These are phyloP conservation scores for Hydrotaea diabolus DNA, from an alignment of 2,888 invertebrate genomes.

Conservation along the genomic window DNA sequence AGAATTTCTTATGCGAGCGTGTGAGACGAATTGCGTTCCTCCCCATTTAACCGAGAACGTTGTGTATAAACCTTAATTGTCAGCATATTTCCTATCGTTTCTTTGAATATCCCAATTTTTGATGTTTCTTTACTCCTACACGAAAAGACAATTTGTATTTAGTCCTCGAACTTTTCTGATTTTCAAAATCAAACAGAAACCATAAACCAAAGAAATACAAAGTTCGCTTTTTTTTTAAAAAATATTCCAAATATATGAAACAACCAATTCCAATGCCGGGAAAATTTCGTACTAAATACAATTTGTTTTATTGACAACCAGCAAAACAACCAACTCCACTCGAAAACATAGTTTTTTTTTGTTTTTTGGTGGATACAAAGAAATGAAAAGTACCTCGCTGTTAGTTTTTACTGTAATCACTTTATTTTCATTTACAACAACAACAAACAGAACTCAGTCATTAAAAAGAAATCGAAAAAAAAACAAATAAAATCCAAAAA, in stretches of 20 bases:
- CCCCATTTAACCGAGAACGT: too few relatives aligned
- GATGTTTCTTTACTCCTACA: neutral
- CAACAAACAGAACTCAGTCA: constrained; percentile 28
- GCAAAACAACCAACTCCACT: constrained; percentile 56
- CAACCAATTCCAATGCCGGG: constrained; percentile 48
- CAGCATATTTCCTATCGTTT: neutral
- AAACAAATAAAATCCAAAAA: constrained; percentile 19
- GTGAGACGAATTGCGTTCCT: too few relatives aligned
- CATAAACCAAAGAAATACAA: constrained; percentile 38
- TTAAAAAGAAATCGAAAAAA: neutral
- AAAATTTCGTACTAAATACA: constrained; percentile 45
- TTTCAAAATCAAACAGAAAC: neutral
- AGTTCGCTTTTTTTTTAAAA: constrained; percentile 11
- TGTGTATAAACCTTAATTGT: too few relatives aligned
- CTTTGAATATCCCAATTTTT: neutral
- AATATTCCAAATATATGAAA: neutral
- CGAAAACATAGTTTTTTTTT: constrained; percentile 59
- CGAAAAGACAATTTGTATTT: neutral
- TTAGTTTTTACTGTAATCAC: constrained; percentile 38
- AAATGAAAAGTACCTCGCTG: constrained; percentile 34
- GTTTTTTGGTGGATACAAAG: constrained; percentile 5
- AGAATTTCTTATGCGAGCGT: too few relatives aligned
- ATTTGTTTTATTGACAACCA: constrained; percentile 70
- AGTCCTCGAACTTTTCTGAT: neutral
- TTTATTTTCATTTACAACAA: constrained; percentile 2